These are phyloP conservation scores for Elysia crispata DNA, from an alignment of 2,888 invertebrate species.

Conservation along the genomic window DNA sequence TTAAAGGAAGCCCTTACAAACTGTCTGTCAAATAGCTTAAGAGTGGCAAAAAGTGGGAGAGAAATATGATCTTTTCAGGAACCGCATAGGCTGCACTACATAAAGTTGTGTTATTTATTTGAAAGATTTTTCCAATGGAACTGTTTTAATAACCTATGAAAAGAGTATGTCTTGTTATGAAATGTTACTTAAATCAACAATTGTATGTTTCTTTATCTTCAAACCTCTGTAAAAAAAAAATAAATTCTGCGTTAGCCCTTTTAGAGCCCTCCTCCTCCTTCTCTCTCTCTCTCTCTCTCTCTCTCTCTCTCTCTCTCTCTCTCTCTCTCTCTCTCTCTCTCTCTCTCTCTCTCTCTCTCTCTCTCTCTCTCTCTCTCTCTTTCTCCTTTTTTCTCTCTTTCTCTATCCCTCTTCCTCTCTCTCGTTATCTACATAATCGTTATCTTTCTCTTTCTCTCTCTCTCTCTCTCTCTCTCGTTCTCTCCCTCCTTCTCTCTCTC, in stretches of 20 bases:
- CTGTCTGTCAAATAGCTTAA: no score
- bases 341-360: conserved; percentile 23
- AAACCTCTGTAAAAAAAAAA: background rate
- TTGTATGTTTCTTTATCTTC: background rate
- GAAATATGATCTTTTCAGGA: no score
- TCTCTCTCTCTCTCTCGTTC: background rate
- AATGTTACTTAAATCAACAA: background rate
- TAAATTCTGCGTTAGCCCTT: background rate
- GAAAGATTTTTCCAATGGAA: no score
- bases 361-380: conserved; percentile 25
- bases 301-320: conserved; percentile 10
- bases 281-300: conserved; percentile 28
- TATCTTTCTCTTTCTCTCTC: background rate
- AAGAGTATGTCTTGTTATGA: no score
- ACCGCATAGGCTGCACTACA: no score
- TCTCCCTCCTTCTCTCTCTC: background rate
- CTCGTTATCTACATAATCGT: no score
- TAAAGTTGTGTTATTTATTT: no score
- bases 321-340: conserved; percentile 24
- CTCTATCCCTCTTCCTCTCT: background rate
- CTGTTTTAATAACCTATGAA: no score
- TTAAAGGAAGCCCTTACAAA: no score
- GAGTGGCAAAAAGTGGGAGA: no score
- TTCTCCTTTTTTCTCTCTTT: conserved; percentile 18
- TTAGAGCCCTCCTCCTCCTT: background rate